These are phyloP conservation scores for Columba janthina DNA, from an alignment of 2,113 vertebrate genomes.

Conservation along the genomic window DNA sequence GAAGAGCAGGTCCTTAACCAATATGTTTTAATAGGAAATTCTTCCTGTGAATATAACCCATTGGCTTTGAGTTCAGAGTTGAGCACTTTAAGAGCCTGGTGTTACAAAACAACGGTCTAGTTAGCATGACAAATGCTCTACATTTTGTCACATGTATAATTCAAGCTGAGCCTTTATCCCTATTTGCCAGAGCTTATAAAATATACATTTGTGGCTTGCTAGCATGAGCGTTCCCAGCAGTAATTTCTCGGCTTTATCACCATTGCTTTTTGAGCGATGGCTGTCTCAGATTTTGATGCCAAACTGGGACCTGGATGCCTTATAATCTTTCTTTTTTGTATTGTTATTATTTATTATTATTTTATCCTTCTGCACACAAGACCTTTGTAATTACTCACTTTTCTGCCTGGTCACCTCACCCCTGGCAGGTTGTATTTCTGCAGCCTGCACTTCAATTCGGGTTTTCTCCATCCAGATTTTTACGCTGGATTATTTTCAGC, in stretches of 20 bases:
- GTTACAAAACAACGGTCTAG: background rate
- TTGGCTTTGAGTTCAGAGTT: background rate
- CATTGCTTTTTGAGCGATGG: accelerated
- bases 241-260: background rate
- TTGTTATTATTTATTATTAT: too few relatives aligned
- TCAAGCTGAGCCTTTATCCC: background rate
- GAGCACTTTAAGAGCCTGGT: background rate
- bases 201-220: background rate
- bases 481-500: background rate
- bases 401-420: background rate
- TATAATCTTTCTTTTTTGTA: background rate
- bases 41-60: background rate
- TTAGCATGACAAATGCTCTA: background rate
- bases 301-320: background rate
- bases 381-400: background rate
- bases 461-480: background rate
- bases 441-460: accelerated
- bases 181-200: background rate
- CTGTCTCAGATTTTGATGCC: background rate
- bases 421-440: background rate
- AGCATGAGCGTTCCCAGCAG: background rate
- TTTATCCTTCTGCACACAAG: too few relatives aligned
- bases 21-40: background rate
- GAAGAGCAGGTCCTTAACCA: too few relatives aligned
- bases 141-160: background rate